These are phyloP conservation scores for Silurus glanis DNA, from an alignment of 2,113 vertebrate genomes.

Conservation along the genomic window DNA sequence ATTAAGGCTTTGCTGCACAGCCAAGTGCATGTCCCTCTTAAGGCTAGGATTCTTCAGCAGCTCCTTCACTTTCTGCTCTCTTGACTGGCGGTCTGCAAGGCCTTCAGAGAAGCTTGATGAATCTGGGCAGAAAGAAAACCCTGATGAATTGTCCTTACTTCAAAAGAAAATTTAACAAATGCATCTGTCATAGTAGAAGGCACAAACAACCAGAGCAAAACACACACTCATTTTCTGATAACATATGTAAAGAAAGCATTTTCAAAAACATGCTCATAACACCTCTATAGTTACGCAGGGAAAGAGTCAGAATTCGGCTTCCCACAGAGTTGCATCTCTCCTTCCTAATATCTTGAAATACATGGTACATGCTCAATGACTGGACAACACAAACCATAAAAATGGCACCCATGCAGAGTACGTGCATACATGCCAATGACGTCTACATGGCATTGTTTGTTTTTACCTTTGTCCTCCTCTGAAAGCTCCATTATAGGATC, in stretches of 20 bases:
- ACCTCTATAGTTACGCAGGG: no score
- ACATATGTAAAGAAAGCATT: neutral
- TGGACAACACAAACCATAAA: slow-evolving; percentile 21
- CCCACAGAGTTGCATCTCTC: neutral
- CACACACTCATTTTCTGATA: neutral
- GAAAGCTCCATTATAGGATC: slow-evolving; percentile 95
- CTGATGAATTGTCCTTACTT: neutral
- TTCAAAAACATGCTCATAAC: slow-evolving; percentile 4
- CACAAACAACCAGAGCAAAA: neutral
- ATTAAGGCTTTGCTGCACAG: slow-evolving; percentile 77
- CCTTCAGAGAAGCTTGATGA: slow-evolving; percentile 66
- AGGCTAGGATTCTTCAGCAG: slow-evolving; percentile 76
- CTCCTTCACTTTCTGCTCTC: slow-evolving; percentile 50
- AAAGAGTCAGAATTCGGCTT: neutral
- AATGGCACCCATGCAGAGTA: slow-evolving; percentile 38
- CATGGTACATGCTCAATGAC: slow-evolving; percentile 31
- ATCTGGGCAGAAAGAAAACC: slow-evolving; percentile 57
- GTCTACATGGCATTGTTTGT: slow-evolving; percentile 60
- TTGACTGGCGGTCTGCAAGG: slow-evolving; percentile 59
- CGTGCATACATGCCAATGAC: slow-evolving; percentile 53
- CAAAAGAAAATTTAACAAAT: neutral
- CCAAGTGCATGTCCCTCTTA: slow-evolving; percentile 74
- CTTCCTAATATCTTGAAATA: slow-evolving; percentile 15
- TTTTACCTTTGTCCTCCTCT: slow-evolving; percentile 91
- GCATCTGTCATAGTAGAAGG: neutral